A percentile compares a stretch with the other conserved stretches of the same genome.
Conservation (phyloP, 2,113 vertebrate species). For the Prunella fulvescens region DNA sequence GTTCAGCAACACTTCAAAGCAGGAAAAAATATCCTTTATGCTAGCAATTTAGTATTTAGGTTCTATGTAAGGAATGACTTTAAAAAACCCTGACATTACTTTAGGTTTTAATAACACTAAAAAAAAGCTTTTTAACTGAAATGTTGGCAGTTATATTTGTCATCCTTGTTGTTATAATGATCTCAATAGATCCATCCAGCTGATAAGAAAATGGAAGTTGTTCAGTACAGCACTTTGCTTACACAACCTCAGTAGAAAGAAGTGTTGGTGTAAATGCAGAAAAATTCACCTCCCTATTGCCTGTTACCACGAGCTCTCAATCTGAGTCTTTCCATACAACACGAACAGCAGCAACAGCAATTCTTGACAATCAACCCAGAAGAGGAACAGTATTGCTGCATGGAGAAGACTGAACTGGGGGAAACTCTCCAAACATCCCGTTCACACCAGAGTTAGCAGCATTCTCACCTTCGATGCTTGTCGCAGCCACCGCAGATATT, state of each 20-base stretch:
- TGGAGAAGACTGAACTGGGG: background rate
- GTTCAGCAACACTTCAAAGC: background rate
- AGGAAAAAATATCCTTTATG: background rate
- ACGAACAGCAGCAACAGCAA: background rate
- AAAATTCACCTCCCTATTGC: background rate
- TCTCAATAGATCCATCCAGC: background rate
- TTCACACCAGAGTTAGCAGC: background rate
- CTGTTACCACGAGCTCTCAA: background rate
- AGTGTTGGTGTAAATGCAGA: background rate
- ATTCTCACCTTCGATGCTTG: constrained; percentile 91
- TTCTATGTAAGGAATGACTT: background rate
- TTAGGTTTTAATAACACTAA: background rate
- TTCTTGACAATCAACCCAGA: background rate
- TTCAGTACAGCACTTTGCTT: background rate
- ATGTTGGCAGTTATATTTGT: background rate
- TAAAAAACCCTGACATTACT: accelerated
- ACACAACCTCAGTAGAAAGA: background rate
- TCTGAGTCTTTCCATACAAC: background rate
- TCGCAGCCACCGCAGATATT: constrained; percentile 94
- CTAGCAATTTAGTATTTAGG: background rate
- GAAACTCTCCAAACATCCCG: background rate
- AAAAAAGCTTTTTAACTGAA: background rate
- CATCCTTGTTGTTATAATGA: background rate
- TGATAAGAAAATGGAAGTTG: background rate
- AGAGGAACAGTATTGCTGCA: background rate